phyloP scores from a whole-genome alignment of 2,797 vertebrate genomes.

The Adelosebastes latens region DNA sequence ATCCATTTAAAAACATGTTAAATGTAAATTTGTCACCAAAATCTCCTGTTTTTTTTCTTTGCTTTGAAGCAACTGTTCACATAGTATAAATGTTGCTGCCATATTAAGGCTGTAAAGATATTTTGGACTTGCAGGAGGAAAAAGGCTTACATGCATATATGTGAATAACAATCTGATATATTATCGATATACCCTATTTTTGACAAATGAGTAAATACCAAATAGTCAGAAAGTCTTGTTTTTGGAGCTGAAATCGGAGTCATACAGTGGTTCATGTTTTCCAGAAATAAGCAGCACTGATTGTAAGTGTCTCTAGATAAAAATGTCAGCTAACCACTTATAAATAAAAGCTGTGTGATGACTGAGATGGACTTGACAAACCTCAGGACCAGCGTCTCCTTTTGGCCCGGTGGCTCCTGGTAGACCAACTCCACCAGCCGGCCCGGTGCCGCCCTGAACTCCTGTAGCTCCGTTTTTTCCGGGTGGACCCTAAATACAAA shows the following conservation, averaged over 20 bases:
- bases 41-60: not conserved
- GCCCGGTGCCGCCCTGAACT: conserved; percentile 87
- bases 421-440: conserved; percentile 88
- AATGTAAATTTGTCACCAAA: not conserved
- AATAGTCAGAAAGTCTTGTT: not conserved
- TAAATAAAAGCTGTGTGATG: not conserved
- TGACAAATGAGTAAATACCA: not conserved
- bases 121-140: not conserved
- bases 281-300: not conserved
- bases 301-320: no score
- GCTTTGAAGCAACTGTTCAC: not conserved
- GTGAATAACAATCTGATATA: no score
- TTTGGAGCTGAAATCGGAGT: not conserved
- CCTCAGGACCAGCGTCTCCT: conserved; percentile 93
- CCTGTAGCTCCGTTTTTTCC: conserved; percentile 91
- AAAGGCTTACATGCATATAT: no score
- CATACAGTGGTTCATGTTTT: not conserved
- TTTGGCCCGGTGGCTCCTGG: conserved; percentile 89
- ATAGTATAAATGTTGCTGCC: not conserved
- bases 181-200: not conserved
- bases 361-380: conserved; percentile 65
- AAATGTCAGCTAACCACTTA: not conserved
- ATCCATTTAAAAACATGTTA: not conserved
- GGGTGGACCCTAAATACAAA: conserved; percentile 86
- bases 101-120: not conserved